phyloP scores from a whole-genome alignment of 2,888 invertebrate species.

The Vesta saturnalis region DNA sequence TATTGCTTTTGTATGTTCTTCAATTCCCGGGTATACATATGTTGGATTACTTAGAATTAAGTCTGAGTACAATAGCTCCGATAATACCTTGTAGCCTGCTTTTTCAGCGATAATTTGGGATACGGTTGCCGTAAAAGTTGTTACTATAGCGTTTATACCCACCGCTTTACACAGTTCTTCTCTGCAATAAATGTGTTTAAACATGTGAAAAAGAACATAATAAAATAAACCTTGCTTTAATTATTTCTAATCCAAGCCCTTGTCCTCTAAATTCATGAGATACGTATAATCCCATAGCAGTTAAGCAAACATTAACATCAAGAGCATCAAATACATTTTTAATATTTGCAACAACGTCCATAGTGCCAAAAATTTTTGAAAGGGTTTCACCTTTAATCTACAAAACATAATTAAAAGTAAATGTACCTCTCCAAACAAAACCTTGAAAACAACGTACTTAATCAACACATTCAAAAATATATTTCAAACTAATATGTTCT shows the following conservation, averaged over 20 bases:
- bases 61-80: slow-evolving; percentile 63
- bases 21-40: slow-evolving; percentile 41
- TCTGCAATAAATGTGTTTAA: slow-evolving; percentile 49
- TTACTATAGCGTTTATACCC: slow-evolving; percentile 63
- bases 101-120: slow-evolving; percentile 66
- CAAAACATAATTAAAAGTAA: background rate
- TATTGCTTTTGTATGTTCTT: slow-evolving; percentile 39
- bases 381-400: slow-evolving; percentile 28
- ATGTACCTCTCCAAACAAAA: too few species aligned
- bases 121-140: slow-evolving; percentile 66
- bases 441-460: too few species aligned
- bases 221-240: slow-evolving; percentile 44
- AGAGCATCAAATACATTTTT: slow-evolving; percentile 45
- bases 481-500: background rate
- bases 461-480: background rate
- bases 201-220: background rate
- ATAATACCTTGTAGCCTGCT: slow-evolving; percentile 63
- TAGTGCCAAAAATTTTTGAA: slow-evolving; percentile 22
- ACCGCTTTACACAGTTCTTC: slow-evolving; percentile 65
- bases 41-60: slow-evolving; percentile 54
- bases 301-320: slow-evolving; percentile 51
- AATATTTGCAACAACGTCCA: slow-evolving; percentile 36
- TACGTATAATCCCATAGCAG: slow-evolving; percentile 55
- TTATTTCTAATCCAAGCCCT: slow-evolving; percentile 45
- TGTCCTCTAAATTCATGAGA: slow-evolving; percentile 53